Percentiles rank a stretch among this genome's conserved stretches.
These are phyloP conservation scores for Brotula barbata DNA, from an alignment of 2,797 vertebrate genomes.

Conservation along the genomic window DNA sequence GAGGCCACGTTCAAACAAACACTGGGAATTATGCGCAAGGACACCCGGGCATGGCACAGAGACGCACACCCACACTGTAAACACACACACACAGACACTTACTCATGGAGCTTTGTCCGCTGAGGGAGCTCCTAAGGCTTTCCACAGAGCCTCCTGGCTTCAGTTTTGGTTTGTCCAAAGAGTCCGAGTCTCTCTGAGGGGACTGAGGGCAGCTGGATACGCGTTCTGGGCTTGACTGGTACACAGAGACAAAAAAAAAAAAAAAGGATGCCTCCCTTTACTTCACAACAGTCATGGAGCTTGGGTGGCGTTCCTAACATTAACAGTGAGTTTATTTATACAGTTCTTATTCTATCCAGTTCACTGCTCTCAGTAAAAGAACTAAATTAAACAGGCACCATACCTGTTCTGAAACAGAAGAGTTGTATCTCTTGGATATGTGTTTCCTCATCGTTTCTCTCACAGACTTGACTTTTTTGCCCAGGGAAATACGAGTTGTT, in stretches of 20 bases:
- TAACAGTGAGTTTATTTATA: neutral
- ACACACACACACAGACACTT: conserved; percentile 56
- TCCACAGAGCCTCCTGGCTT: conserved; percentile 96
- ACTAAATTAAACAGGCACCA: neutral
- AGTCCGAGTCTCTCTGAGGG: conserved; percentile 78
- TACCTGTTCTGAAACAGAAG: conserved; percentile 90
- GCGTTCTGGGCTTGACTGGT: conserved; percentile 84
- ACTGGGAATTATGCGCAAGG: conserved; percentile 1
- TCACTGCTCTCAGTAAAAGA: neutral
- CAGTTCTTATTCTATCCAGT: neutral
- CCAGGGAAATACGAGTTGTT: conserved; percentile 89
- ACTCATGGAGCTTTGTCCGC: conserved; percentile 98
- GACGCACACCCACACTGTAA: conserved; percentile 4
- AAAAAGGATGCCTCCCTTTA: neutral
- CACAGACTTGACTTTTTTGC: conserved; percentile 97
- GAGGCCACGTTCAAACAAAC: conserved; percentile 46
- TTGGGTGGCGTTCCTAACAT: neutral
- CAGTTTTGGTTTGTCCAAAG: conserved; percentile 90
- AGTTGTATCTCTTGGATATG: conserved; percentile 94
- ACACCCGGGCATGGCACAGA: conserved; percentile 13
- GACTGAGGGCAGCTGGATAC: conserved; percentile 83
- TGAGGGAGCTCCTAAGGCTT: conserved; percentile 95
- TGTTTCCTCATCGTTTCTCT: conserved; percentile 98
- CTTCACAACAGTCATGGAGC: neutral
- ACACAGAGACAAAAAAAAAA: neutral